A percentile compares a stretch with the other conserved stretches of the same genome.
phyloP scores from a whole-genome alignment of 1,140 invertebrate genomes.

The Drosophila ercepeae region DNA sequence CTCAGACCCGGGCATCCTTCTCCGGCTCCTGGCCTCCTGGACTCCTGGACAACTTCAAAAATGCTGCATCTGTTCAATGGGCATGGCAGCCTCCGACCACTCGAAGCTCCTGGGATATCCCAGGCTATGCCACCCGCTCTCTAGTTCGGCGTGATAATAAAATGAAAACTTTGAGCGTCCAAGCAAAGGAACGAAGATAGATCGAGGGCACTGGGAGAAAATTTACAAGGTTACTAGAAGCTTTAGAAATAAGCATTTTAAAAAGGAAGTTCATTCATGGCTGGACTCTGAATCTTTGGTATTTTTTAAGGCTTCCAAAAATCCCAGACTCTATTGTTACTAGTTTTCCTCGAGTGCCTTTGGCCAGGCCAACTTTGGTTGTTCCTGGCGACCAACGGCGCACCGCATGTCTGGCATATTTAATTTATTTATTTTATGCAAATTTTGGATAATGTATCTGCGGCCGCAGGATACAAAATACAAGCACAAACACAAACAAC shows the following conservation, averaged over 20 bases:
- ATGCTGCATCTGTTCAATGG: slow-evolving; percentile 65
- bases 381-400: slow-evolving; percentile 60
- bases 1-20: slow-evolving; percentile 11
- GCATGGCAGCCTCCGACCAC: background rate
- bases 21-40: background rate
- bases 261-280: background rate
- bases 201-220: slow-evolving; percentile 10
- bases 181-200: slow-evolving; percentile 44
- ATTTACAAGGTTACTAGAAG: background rate
- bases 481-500: slow-evolving; percentile 60
- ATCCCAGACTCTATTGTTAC: background rate
- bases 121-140: slow-evolving; percentile 10
- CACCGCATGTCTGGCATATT: slow-evolving; percentile 83
- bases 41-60: slow-evolving; percentile 64
- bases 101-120: background rate
- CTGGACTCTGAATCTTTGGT: background rate
- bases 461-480: slow-evolving; percentile 76
- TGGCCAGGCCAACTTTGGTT: slow-evolving; percentile 36
- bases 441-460: slow-evolving; percentile 83
- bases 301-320: background rate
- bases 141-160: slow-evolving; percentile 73
- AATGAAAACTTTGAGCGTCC: slow-evolving; percentile 71
- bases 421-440: slow-evolving; percentile 84
- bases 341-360: slow-evolving; percentile 11
- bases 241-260: background rate